Evolutionary conservation across 1,140 invertebrate genomes (phyloP), one percentile per base, ranked within the genome.

Genomic region (Matsumurasca onukii): DNA sequence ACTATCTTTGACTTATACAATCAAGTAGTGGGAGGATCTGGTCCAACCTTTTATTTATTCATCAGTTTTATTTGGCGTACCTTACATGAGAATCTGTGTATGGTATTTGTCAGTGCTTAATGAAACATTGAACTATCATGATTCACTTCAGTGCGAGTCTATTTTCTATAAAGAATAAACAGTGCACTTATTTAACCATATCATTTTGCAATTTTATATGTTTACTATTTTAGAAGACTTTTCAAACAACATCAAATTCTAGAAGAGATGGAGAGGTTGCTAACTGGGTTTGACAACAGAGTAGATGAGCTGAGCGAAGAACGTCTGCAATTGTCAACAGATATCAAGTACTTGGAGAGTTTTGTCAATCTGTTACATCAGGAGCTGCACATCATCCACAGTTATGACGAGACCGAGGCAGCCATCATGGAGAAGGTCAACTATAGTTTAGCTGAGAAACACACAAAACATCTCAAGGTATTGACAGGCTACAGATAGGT

Each of bases 361-460:
- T 87, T 86, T 77, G 77, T 92, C 66, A 82, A 91, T n/a, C 89
- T 88, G 17, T 76, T 93, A 13, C 89, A 92, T 78, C 88, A 92
- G 77, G 91, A 94, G 79, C 81, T 93, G 70, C 83, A 89, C 15
- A 86, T 94, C 52, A 76, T 94, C 0, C 89, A 87, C 73, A 85
- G 90, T 31, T 93, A 86, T 75, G 90, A 94, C 77, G 82, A 84
- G 57, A 82, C 84, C 57, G 91, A 95, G 78, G 85, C 88, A 69
- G 74, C 81, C 30, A 78, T 93, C 17, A 82, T 83, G 15, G 80
- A 83, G 29, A 86, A 84, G 75, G 85, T 90, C 17, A 75, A 84
- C 76, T 76, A 76, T 67, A 86, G 88, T 81, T 74, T 84, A 62
- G 78, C 85, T 75, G 80, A 88, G 77, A 84, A 87, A 67, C 70